Base-by-base conservation (phyloP, 2,797 vertebrate species). In the Sebastolobus alascanus region DNA sequence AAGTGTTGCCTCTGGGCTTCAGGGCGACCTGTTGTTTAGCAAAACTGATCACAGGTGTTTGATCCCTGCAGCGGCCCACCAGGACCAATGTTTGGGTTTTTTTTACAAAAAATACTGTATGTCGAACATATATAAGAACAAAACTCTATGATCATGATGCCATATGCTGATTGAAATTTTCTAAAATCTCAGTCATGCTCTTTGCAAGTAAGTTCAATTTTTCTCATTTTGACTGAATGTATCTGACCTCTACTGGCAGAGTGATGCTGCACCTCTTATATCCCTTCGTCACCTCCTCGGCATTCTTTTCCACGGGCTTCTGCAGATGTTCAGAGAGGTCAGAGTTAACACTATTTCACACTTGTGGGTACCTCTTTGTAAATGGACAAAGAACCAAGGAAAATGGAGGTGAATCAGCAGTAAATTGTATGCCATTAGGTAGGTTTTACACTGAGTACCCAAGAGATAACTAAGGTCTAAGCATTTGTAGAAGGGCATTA, bases 151-250 rank as follows among this genome's bases (percentile, higher is more conserved):
- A 67, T 66, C 9, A 11, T 11, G 22, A 37, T 35, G 5, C 61
- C 22, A 52, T 35, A 13, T 43, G 25, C 52, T 11, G 14, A 73
- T 27, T 61, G n/a, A 25, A 29, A 74, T 68, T n/a, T 55, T n/a
- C 52, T 25, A 4, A 54, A 16, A 60, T 54, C 20, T 59, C 29
- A 73, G 20, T 16, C 8, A 74, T 64, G 58, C 27, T 18, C 43
- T 46, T 27, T 58, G 14, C n/a, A 54, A 61, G 7, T n/a, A 59
- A 14, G 14, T 35, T 6, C 1, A 25, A 37, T 46, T 46, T 37
- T 33, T 43, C n/a, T 68, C 4, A 68, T 74, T 80, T 55, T 52
- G 27, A 77, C 66, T 83, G 80, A 84, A 84, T 79, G 67, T 68
- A 80, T 85, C 13, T 37, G 61, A 64, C 31, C 52, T 70, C 37